Base-by-base conservation (phyloP, 2,797 vertebrate genomes). In the Botia kubotai region DNA sequence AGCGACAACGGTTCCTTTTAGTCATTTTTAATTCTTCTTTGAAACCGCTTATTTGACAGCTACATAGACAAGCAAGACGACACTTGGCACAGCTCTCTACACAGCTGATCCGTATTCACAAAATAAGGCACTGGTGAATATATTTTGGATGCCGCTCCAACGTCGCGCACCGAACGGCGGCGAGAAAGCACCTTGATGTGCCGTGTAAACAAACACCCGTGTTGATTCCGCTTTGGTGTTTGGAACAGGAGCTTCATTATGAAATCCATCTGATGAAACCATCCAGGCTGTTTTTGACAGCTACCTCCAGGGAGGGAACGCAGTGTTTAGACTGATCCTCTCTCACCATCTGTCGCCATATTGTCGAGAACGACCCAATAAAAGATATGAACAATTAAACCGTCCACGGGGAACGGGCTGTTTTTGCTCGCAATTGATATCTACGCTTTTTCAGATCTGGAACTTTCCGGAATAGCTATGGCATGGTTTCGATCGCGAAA, bases 331-430 rank as follows among this genome's bases (percentile, higher is more conserved):
- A 86, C 72, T 84, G 86, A 91, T 89, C n/a, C 89, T 86, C 90
- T 83, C 77, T 82, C 77, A 80, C 88, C 90, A 91, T 92, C 91
- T 93, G 91, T 90, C 88, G 85, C 26, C 39, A 84, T 81, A 84
- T 82, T 82, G 77, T 84, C 86, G 60, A 86, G 85, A 84, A 74
- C 43, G 63, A 65, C 83, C 85, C 85, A 82, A 60, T 82, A 76
- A 89, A 88, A 65, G 75, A 74, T 53, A 65, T 70, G 48, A 81
- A 77, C 79, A 84, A 84, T 84, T 84, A 81, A 84, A 81, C 29
- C 79, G 70, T 84, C 79, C 55, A 17, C 39, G 33, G 73, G 79
- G 75, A 78, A 63, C 7, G 6, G 43, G 53, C 52, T 72, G 55
- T 55, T 77, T 76, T 72, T 73, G 19, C 73, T 33, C 12, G 16